A percentile compares a stretch with the other conserved stretches of the same genome.
Conservation (phyloP, 2,113 vertebrate species). For the Atherinomorus stipes region DNA sequence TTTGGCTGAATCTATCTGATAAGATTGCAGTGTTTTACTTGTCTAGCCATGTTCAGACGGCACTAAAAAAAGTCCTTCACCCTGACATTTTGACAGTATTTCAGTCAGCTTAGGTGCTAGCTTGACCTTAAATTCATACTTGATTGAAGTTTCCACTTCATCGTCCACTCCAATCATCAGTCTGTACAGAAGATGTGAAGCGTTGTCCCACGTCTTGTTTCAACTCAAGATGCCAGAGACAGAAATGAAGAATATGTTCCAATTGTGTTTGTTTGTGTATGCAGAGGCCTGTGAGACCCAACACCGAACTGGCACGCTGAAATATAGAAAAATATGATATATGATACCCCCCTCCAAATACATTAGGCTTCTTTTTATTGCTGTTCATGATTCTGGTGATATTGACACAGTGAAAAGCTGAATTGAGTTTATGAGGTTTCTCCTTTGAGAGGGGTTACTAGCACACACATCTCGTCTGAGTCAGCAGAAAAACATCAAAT, state of each 20-base stretch:
- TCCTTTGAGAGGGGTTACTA: slow-evolving; percentile 45
- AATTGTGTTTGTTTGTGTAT: neutral
- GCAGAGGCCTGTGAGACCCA: slow-evolving; percentile 11
- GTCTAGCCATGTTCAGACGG: neutral
- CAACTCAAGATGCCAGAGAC: slow-evolving; percentile 7
- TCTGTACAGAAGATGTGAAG: slow-evolving; percentile 2
- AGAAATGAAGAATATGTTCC: neutral
- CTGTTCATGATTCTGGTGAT: slow-evolving; percentile 64
- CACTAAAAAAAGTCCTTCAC: slow-evolving; percentile 11
- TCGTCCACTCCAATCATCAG: slow-evolving; percentile 24
- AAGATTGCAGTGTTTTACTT: neutral
- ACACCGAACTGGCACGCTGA: slow-evolving; percentile 16
- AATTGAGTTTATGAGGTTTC: slow-evolving; percentile 69
- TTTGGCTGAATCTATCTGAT: slow-evolving; percentile 12
- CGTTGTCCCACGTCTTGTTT: neutral
- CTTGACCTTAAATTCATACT: slow-evolving; percentile 7
- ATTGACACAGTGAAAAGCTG: slow-evolving; percentile 69
- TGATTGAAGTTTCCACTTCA: slow-evolving; percentile 29
- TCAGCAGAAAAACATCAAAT: slow-evolving; percentile 75
- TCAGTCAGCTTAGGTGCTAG: neutral
- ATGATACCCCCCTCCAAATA: slow-evolving; percentile 18
- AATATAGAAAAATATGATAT: slow-evolving; percentile 19
- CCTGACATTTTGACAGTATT: neutral
- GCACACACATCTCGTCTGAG: slow-evolving; percentile 39
- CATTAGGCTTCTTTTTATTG: slow-evolving; percentile 44